Conservation (phyloP, 2,888 invertebrate species). For the Nymphalis polychloros region DNA sequence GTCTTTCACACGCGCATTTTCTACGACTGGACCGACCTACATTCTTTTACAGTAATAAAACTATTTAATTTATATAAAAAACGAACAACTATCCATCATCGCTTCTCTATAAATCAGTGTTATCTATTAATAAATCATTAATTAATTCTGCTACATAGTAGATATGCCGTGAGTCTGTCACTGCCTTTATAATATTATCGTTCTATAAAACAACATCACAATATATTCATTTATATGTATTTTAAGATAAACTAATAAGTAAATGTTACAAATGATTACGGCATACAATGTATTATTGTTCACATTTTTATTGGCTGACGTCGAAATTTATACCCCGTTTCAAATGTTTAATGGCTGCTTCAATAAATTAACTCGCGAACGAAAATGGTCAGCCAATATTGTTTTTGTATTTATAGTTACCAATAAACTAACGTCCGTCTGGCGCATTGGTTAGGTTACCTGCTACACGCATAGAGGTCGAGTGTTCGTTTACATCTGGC, state of each 20-base stretch:
- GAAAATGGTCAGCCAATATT: conserved; percentile 20
- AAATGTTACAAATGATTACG: conserved; percentile 11
- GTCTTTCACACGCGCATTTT: conserved; percentile 64
- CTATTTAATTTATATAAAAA: conserved; percentile 14
- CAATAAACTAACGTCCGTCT: conserved; percentile 17
- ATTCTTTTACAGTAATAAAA: conserved; percentile 42
- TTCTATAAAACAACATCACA: not conserved
- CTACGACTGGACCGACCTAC: conserved; percentile 48
- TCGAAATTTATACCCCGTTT: conserved; percentile 29
- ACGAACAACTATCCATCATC: not conserved
- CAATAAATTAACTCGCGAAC: conserved; percentile 23
- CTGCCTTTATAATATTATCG: not conserved
- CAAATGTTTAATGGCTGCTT: conserved; percentile 24
- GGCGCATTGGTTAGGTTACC: conserved; percentile 1
- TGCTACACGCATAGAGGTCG: not conserved
- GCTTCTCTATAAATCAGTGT: not conserved
- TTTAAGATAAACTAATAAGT: not conserved
- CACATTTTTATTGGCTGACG: conserved; percentile 28
- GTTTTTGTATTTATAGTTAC: conserved; percentile 27
- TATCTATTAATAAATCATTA: too few species aligned
- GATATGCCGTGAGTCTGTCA: not conserved
- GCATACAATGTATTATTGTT: conserved; percentile 22
- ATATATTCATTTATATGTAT: not conserved
- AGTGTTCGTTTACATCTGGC: not conserved
- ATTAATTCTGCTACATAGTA: too few species aligned